A percentile compares a stretch with the other conserved stretches of the same genome.
Conservation (phyloP, 2,113 vertebrate species). For the Cebus imitator region DNA sequence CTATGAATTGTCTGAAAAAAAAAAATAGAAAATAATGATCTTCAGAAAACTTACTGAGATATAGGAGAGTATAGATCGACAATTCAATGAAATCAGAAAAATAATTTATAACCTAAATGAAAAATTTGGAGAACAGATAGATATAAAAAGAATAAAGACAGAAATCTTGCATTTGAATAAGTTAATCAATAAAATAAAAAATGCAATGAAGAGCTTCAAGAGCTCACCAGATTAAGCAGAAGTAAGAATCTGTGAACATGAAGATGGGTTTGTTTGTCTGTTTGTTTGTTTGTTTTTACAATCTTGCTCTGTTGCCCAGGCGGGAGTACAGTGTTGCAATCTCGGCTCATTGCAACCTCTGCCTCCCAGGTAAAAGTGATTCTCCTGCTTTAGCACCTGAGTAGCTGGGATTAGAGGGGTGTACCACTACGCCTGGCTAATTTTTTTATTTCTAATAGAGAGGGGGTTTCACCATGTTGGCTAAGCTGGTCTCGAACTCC, state of each 20-base stretch:
- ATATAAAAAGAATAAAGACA: not conserved
- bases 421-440: fast-evolving
- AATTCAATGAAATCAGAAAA: not conserved
- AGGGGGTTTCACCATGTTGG: too few species aligned
- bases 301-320: too few species aligned
- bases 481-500: too few species aligned
- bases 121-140: not conserved
- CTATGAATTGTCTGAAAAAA: not conserved
- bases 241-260: not conserved
- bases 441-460: too few species aligned
- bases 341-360: too few species aligned
- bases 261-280: not conserved
- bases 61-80: not conserved
- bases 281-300: too few species aligned
- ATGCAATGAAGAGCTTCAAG: not conserved
- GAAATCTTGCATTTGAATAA: not conserved
- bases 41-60: not conserved
- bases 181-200: not conserved
- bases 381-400: too few species aligned
- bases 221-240: not conserved
- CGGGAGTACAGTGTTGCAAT: too few species aligned
- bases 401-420: too few species aligned
- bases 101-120: not conserved
- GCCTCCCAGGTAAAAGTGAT: too few species aligned
- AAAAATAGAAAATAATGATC: not conserved